Evolutionary conservation across 2,888 invertebrate species (phyloP).

Genomic region (Caprella mutica): DNA sequence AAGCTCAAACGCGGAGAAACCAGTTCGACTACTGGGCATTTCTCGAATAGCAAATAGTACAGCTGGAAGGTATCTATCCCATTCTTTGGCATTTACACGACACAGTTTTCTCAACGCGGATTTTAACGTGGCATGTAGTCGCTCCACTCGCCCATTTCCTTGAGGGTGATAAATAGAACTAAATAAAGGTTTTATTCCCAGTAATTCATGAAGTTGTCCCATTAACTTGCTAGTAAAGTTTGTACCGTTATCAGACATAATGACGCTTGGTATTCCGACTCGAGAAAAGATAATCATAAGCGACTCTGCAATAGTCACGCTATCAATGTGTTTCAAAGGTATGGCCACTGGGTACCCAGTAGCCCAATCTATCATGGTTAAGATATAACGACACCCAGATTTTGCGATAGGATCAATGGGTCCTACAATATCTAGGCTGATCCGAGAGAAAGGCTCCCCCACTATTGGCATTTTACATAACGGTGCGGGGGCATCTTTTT

Average conservation of each 20-base stretch:
- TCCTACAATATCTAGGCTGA: no score
- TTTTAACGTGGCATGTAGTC: conserved; percentile 6
- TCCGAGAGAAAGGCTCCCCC: no score
- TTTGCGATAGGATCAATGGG: no score
- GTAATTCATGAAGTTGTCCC: conserved; percentile 1
- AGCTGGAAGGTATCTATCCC: not conserved
- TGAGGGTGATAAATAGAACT: conserved; percentile 1
- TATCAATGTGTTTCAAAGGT: conserved; percentile 5
- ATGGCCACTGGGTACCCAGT: conserved; percentile 8
- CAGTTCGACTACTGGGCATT: conserved; percentile 11
- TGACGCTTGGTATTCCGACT: not conserved
- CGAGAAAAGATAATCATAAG: not conserved
- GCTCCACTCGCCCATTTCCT: conserved; percentile 7
- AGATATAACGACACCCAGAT: no score
- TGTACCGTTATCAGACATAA: not conserved
- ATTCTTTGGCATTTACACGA: not conserved
- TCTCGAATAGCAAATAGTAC: conserved; percentile 15
- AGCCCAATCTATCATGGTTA: conserved; percentile 7
- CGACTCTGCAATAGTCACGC: not conserved
- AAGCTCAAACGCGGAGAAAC: conserved; percentile 12
- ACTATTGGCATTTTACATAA: no score
- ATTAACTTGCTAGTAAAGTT: not conserved
- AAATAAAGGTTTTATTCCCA: conserved; percentile 3
- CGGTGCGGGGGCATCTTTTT: no score
- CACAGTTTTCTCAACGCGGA: conserved; percentile 1